Evolutionary conservation across 2,113 vertebrate genomes (phyloP).

Genomic region (Dasyornis broadbenti): DNA sequence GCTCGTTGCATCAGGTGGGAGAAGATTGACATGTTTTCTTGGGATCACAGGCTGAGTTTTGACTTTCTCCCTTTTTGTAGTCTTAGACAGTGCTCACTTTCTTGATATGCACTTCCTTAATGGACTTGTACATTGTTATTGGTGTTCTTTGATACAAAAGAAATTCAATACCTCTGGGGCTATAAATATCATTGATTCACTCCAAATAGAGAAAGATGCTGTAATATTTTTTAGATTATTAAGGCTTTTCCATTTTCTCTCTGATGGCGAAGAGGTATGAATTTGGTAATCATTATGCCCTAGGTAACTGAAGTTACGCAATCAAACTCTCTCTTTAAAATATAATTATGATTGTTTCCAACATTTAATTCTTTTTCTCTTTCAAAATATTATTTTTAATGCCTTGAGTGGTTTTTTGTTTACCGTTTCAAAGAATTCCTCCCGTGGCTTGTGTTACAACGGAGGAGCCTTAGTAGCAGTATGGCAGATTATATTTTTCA

Average conservation of each 20-base stretch:
- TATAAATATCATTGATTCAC: conserved; percentile 56
- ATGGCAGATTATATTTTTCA: background rate
- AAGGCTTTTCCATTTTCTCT: conserved; percentile 27
- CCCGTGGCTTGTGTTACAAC: background rate
- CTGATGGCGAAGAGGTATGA: conserved; percentile 42
- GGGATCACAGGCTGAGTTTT: background rate
- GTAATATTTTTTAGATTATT: conserved; percentile 54
- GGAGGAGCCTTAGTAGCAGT: background rate
- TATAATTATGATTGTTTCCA: conserved; percentile 42
- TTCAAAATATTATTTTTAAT: background rate
- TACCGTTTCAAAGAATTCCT: conserved; percentile 28
- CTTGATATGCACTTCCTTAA: background rate
- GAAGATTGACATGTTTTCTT: background rate
- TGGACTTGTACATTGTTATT: conserved; percentile 37
- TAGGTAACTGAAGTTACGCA: conserved; percentile 9
- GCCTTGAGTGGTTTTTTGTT: conserved; percentile 51
- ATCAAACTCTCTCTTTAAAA: conserved; percentile 51
- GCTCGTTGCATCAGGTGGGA: background rate
- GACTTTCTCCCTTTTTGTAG: background rate
- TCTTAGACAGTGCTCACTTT: background rate
- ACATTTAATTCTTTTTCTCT: background rate
- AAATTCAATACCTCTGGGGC: conserved; percentile 40
- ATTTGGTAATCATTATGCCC: conserved; percentile 36
- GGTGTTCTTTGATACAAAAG: conserved; percentile 53
- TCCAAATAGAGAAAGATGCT: background rate